These are phyloP conservation scores for Zaprionus africanus DNA, from an alignment of 1,140 invertebrate species.

Conservation along the genomic window DNA sequence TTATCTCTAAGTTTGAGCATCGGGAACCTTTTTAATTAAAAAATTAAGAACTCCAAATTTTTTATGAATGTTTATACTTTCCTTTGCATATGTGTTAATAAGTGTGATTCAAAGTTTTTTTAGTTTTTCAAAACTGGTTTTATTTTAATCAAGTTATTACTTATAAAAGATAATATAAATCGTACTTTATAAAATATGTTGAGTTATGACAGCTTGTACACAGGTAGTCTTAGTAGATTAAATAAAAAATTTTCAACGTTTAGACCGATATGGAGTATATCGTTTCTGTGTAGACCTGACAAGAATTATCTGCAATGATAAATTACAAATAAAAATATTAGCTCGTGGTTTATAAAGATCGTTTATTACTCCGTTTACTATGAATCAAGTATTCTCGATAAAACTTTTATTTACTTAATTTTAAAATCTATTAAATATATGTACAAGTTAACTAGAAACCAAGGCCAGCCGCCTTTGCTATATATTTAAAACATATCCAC, in stretches of 20 bases:
- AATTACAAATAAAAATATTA: conserved; percentile 7
- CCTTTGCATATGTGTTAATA: too few species aligned
- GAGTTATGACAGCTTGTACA: conserved; percentile 23
- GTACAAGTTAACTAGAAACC: neutral
- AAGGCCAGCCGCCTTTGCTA: neutral
- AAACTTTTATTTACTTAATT: too few species aligned
- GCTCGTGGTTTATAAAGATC: too few species aligned
- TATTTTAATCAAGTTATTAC: neutral
- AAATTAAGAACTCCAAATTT: too few species aligned
- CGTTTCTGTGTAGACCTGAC: conserved; percentile 64
- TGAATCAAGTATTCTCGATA: too few species aligned
- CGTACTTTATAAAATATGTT: conserved; percentile 15
- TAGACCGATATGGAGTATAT: conserved; percentile 71
- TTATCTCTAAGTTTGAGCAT: too few species aligned
- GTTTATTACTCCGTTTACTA: too few species aligned
- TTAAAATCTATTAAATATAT: too few species aligned
- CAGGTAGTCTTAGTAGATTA: conserved; percentile 24
- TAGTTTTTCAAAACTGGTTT: too few species aligned
- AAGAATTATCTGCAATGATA: conserved; percentile 56
- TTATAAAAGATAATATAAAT: neutral
- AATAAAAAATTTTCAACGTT: conserved; percentile 10
- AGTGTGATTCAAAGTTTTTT: too few species aligned
- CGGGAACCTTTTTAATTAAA: too few species aligned
- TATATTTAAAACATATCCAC: neutral
- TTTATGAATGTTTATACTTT: too few species aligned